Base-by-base conservation (phyloP, 2,797 vertebrate genomes). In the Chiroxiphia lanceolata region DNA sequence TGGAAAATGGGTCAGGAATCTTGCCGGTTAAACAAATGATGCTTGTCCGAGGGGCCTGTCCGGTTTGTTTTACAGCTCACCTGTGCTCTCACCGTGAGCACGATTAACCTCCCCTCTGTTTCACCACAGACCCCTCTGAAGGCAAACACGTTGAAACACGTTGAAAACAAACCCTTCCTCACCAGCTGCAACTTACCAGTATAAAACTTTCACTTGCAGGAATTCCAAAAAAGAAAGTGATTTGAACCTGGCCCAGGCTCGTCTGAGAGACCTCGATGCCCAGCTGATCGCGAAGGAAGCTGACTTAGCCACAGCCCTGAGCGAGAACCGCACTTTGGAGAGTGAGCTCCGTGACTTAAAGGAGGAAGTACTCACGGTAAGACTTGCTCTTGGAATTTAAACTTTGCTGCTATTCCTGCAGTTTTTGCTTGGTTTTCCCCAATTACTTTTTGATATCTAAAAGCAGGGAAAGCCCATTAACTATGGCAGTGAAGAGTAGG, bases 151-250 rank as follows among this genome's bases (percentile, higher is more conserved):
- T 18, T 50, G 23, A 76, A 88, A 56, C 25, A 9, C 6, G 8
- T 4, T 42, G 67, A 54, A 44, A 87, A 20, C 23, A 42, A 87
- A 47, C 38, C 34, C 36, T 45, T 18, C 16, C 16, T 59, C 21
- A 7, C 10, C 11, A 68, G 33, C 74, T 47, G 36, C n/a, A 42
- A 42, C 36, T 90, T 71, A 75, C 1, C 1, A 59, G 14, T 44
- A 10, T 78, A 20, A 89, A 96, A 90, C 75, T 80, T 47, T 87
- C n/a, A 20, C 78, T 93, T 53, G 61, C 27, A 99, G 99, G 97
- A 97, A 98, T 89, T 97, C 97, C 85, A 98, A 98, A 95, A 98
- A 98, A 40, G 98, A 99, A 96, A 75, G 83, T 0, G 98, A 99
- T 21, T 97, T 98, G 93, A 95, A 44, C 17, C 56, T 92, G 5